Percentiles rank a stretch among this genome's conserved stretches.
Conservation (phyloP, 2,797 vertebrate genomes). For the Steatocranus sp. region DNA sequence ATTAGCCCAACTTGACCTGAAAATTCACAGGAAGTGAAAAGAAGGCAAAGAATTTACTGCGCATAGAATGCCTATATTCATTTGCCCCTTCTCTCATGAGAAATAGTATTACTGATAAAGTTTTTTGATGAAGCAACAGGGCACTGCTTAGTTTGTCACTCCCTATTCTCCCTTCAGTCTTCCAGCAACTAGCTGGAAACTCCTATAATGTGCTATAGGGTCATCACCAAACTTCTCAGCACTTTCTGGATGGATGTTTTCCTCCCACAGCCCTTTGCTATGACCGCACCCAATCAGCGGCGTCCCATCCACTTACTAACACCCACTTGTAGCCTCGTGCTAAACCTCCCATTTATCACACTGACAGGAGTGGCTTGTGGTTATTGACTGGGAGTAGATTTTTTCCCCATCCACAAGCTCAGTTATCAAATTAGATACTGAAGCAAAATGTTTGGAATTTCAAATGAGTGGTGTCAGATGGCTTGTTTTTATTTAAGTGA, state of each 20-base stretch:
- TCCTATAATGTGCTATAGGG: background rate
- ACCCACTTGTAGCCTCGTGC: slow-evolving; percentile 33
- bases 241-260: slow-evolving; percentile 14
- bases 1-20: slow-evolving; percentile 45
- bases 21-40: slow-evolving; percentile 21
- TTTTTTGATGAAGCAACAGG: slow-evolving; percentile 22
- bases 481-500: slow-evolving; percentile 14
- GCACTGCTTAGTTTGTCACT: background rate
- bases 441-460: slow-evolving; percentile 45
- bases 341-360: slow-evolving; percentile 64
- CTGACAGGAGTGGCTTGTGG: slow-evolving; percentile 56
- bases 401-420: slow-evolving; percentile 33
- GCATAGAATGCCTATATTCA: background rate
- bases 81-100: slow-evolving; percentile 25
- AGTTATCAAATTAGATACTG: slow-evolving; percentile 51
- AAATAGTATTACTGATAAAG: slow-evolving; percentile 16
- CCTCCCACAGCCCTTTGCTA: slow-evolving; percentile 33
- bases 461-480: slow-evolving; percentile 33
- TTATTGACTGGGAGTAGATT: slow-evolving; percentile 62
- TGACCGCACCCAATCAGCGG: slow-evolving; percentile 52
- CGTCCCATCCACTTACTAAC: slow-evolving; percentile 44
- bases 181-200: background rate
- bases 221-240: slow-evolving; percentile 25
- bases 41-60: background rate
- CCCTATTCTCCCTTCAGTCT: background rate